These are phyloP conservation scores for Tachina fera DNA, from an alignment of 2,888 invertebrate genomes.

Conservation along the genomic window DNA sequence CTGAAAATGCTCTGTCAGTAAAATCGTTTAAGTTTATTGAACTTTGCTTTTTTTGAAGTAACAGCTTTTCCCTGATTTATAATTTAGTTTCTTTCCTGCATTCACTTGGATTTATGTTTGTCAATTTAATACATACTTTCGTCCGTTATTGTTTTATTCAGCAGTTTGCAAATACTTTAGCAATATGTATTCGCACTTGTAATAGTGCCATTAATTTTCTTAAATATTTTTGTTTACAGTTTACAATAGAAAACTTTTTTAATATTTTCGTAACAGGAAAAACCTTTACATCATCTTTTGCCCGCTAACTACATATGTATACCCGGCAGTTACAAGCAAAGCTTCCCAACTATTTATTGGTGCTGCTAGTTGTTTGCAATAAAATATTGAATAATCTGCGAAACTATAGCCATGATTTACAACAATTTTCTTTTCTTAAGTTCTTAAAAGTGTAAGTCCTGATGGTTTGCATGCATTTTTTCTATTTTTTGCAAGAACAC, in stretches of 20 bases:
- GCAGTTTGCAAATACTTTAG: neutral
- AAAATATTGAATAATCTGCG: slow-evolving; percentile 48
- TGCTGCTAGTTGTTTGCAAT: slow-evolving; percentile 1
- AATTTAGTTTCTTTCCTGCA: neutral
- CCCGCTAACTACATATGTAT: neutral
- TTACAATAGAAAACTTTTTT: slow-evolving; percentile 33
- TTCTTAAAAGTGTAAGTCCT: slow-evolving; percentile 33
- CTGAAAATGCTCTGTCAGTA: too few relatives aligned
- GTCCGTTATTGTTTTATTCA: neutral
- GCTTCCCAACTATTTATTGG: neutral
- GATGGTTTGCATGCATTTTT: slow-evolving; percentile 1
- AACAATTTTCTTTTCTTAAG: slow-evolving; percentile 13
- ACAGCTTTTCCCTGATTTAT: neutral
- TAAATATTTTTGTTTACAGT: slow-evolving; percentile 10
- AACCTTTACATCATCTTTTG: slow-evolving; percentile 8
- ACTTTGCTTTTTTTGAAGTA: neutral
- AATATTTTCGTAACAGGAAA: slow-evolving; percentile 28
- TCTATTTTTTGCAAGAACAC: neutral
- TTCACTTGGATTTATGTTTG: neutral
- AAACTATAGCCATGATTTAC: slow-evolving; percentile 51
- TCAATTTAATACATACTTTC: neutral
- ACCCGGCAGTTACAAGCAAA: neutral
- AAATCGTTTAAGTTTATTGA: too few relatives aligned
- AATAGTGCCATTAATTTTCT: slow-evolving; percentile 9
- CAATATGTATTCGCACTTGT: neutral